phyloP scores from a whole-genome alignment of 2,888 invertebrate species.

The Philopedon plagiatum region DNA sequence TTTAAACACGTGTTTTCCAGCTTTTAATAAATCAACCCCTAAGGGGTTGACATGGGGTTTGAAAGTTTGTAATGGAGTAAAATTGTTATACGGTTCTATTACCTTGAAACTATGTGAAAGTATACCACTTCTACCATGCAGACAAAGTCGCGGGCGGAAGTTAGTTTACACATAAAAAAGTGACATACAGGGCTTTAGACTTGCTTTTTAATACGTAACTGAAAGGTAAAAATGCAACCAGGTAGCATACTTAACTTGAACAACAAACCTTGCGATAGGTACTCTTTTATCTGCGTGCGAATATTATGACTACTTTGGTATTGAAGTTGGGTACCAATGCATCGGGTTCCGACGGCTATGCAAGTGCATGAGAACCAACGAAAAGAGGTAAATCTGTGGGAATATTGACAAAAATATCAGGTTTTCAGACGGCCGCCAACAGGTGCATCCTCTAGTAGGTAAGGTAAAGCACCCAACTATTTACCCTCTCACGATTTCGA shows the following conservation, averaged over 20 bases:
- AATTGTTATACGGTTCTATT: no score
- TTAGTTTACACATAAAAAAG: no score
- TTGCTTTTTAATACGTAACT: no score
- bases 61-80: no score
- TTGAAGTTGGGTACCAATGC: conserved; percentile 1
- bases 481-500: conserved; percentile 60
- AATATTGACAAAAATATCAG: conserved; percentile 57
- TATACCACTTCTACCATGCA: no score
- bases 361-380: conserved; percentile 46
- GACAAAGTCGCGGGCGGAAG: no score
- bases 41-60: no score
- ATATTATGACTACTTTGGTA: conserved; percentile 3
- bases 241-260: not conserved
- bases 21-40: no score
- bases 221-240: not conserved
- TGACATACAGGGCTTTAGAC: no score
- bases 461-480: conserved; percentile 56
- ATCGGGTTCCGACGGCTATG: conserved; percentile 17
- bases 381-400: conserved; percentile 55
- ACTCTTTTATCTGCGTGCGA: conserved; percentile 13
- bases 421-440: conserved; percentile 54
- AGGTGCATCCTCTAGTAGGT: conserved; percentile 59
- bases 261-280: conserved; percentile 6
- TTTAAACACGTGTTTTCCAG: no score
- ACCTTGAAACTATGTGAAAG: no score